These are phyloP conservation scores for Eufriesea mexicana DNA, from an alignment of 1,140 invertebrate species.

Conservation along the genomic window DNA sequence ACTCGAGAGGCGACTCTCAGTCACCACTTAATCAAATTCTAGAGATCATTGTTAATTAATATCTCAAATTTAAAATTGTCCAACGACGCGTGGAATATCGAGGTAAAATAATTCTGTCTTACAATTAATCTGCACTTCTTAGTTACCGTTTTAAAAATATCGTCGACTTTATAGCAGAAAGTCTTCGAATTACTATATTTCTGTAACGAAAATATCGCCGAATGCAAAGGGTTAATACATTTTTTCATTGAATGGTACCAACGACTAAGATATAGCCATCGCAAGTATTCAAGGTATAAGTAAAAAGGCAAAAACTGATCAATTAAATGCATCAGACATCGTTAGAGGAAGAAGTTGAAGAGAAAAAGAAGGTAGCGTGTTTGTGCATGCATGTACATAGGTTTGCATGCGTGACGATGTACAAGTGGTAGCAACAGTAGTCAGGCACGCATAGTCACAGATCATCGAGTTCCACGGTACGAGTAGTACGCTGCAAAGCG, in stretches of 20 bases:
- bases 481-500: conserved; percentile 52
- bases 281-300: background rate
- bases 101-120: too few relatives aligned
- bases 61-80: too few relatives aligned
- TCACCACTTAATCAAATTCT: too few relatives aligned
- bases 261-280: background rate
- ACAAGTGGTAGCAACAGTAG: conserved; percentile 20
- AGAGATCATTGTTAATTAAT: too few relatives aligned
- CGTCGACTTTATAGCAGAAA: too few relatives aligned
- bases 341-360: background rate
- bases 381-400: background rate
- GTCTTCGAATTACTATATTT: too few relatives aligned
- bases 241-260: background rate
- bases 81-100: too few relatives aligned
- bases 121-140: too few relatives aligned
- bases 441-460: conserved; percentile 29
- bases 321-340: background rate
- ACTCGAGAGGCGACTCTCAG: too few relatives aligned
- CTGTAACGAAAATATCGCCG: too few relatives aligned
- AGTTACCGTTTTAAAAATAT: too few relatives aligned
- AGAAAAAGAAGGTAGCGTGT: background rate
- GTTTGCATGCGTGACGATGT: background rate
- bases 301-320: background rate
- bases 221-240: too few relatives aligned
- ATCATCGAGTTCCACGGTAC: conserved; percentile 47